Evolutionary conservation across 2,113 vertebrate species (phyloP).

Genomic region (Pseudolaguvia tuberculata): DNA sequence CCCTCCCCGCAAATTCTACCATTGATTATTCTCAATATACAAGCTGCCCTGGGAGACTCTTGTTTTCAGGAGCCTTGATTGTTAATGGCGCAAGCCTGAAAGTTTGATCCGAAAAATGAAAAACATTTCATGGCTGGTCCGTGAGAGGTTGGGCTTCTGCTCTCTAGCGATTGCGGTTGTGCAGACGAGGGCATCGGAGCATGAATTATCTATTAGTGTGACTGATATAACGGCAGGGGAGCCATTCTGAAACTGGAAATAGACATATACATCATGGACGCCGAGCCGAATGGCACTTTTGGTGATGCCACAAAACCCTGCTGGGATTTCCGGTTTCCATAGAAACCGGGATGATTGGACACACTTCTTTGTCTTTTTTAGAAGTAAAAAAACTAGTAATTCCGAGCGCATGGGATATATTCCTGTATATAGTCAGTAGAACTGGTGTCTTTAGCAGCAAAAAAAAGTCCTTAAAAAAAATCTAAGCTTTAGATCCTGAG

Average conservation of each 20-base stretch:
- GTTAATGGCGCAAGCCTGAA: conserved; percentile 51
- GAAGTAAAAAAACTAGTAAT: conserved; percentile 1
- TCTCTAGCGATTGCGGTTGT: conserved; percentile 45
- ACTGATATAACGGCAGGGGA: conserved; percentile 50
- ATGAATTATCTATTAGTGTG: conserved; percentile 50
- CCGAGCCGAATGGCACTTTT: conserved; percentile 36
- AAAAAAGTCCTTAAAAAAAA: not conserved
- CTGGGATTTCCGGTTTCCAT: conserved; percentile 16
- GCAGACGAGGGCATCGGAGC: conserved; percentile 44
- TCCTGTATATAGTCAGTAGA: not conserved
- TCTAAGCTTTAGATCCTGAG: conserved; percentile 4
- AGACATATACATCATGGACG: conserved; percentile 49
- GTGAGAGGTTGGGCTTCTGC: conserved; percentile 39
- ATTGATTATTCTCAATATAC: conserved; percentile 60
- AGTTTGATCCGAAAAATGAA: conserved; percentile 58
- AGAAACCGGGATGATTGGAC: conserved; percentile 20
- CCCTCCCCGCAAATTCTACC: too few species aligned
- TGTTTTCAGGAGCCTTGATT: conserved; percentile 57
- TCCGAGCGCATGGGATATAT: not conserved
- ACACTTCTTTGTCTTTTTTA: not conserved
- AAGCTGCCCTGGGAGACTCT: conserved; percentile 54
- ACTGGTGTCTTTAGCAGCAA: not conserved
- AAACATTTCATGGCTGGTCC: conserved; percentile 38
- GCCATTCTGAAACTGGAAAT: conserved; percentile 44
- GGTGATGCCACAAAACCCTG: conserved; percentile 31